A percentile compares a stretch with the other conserved stretches of the same genome.
Evolutionary conservation across 2,797 vertebrate species (phyloP).

Genomic region (Gallinago solitaria): DNA sequence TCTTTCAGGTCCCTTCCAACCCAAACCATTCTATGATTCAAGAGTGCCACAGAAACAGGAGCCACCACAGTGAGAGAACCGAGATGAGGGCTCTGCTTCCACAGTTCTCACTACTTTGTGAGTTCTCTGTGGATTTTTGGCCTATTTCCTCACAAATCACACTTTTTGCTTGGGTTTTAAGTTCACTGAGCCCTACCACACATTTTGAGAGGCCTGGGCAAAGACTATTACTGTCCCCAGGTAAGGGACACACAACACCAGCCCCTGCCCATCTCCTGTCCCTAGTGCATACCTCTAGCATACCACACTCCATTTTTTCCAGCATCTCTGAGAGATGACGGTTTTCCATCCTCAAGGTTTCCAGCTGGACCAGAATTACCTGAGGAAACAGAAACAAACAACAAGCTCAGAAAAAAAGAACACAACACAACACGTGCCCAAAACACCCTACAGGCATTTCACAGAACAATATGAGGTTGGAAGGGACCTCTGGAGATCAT

Average conservation of each 20-base stretch:
- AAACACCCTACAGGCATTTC: not conserved
- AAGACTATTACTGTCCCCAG: not conserved
- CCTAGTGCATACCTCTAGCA: slow-evolving; percentile 75
- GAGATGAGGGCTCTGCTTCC: not conserved
- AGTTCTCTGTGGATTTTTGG: not conserved
- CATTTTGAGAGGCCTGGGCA: not conserved
- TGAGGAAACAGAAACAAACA: slow-evolving; percentile 60
- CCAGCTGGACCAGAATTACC: slow-evolving; percentile 84
- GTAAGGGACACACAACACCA: accelerated
- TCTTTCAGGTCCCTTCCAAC: no score
- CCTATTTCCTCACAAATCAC: not conserved
- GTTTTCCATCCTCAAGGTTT: slow-evolving; percentile 87
- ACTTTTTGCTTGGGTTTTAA: not conserved
- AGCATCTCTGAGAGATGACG: slow-evolving; percentile 82
- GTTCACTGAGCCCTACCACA: not conserved
- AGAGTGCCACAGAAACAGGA: not conserved
- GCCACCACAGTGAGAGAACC: not conserved
- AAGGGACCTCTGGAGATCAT: no score
- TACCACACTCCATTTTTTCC: slow-evolving; percentile 74
- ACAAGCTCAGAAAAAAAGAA: not conserved
- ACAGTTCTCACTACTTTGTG: not conserved
- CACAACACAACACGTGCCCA: not conserved
- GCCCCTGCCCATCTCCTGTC: not conserved
- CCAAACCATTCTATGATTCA: not conserved
- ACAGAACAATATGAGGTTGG: no score